phyloP scores from a whole-genome alignment of 2,797 vertebrate species.

The Arctocebus calabarensis region DNA sequence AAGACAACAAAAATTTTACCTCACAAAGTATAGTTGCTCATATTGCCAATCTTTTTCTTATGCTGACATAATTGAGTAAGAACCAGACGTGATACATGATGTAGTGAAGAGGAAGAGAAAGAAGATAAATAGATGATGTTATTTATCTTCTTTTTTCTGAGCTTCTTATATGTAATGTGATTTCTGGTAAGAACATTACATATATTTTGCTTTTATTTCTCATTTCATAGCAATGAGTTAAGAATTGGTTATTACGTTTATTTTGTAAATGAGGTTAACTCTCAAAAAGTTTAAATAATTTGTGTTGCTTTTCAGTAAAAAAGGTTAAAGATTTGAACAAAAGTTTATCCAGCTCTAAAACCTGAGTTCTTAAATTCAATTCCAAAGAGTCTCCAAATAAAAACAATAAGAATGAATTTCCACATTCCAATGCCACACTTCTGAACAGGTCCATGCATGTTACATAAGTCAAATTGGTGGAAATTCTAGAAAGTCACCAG shows the following conservation, averaged over 20 bases:
- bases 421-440: neutral
- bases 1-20: neutral
- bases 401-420: neutral
- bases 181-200: neutral
- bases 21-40: neutral
- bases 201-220: neutral
- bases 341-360: neutral
- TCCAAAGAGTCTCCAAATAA: neutral
- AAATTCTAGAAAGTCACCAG: neutral
- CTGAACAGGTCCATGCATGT: neutral
- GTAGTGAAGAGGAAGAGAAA: neutral
- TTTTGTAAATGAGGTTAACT: neutral
- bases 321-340: neutral
- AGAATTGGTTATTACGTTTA: neutral
- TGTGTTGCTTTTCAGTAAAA: neutral
- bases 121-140: neutral
- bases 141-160: neutral
- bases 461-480: neutral
- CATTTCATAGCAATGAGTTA: neutral
- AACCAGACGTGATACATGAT: neutral
- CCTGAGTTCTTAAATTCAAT: neutral
- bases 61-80: neutral
- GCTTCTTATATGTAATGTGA: neutral
- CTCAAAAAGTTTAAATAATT: neutral
- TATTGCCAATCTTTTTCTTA: neutral